phyloP scores from a whole-genome alignment of 1,140 invertebrate genomes.

The Nixonia krombeini region DNA sequence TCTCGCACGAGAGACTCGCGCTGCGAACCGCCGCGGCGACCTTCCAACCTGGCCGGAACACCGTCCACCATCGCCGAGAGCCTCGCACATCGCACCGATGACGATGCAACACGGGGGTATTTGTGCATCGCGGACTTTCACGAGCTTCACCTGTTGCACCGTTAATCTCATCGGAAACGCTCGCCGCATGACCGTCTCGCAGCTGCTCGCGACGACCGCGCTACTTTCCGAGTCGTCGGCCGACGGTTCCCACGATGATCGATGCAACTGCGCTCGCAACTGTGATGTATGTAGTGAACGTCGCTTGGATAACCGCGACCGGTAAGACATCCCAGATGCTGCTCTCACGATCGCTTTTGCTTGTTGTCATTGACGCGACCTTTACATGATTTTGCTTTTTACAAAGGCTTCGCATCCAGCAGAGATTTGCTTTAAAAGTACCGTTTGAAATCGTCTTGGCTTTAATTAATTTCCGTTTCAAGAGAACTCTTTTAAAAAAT shows the following conservation, averaged over 20 bases:
- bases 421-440: no score
- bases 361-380: no score
- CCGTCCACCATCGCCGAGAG: conserved; percentile 4
- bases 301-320: neutral
- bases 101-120: conserved; percentile 4
- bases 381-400: no score
- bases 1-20: no score
- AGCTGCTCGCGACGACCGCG: neutral
- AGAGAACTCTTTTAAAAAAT: no score
- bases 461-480: no score
- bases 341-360: no score
- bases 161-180: conserved; percentile 37
- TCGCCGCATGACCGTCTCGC: neutral
- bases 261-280: no score
- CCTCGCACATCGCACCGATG: no score
- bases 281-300: neutral
- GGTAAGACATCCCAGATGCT: no score
- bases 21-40: conserved; percentile 10
- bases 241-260: neutral
- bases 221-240: conserved; percentile 13
- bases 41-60: conserved; percentile 10
- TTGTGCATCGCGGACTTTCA: conserved; percentile 21
- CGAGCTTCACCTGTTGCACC: conserved; percentile 39
- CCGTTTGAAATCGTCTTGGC: no score
- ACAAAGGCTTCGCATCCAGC: no score